Evolutionary conservation across 2,797 vertebrate species (phyloP).

Genomic region (Hemitrygon akajei): DNA sequence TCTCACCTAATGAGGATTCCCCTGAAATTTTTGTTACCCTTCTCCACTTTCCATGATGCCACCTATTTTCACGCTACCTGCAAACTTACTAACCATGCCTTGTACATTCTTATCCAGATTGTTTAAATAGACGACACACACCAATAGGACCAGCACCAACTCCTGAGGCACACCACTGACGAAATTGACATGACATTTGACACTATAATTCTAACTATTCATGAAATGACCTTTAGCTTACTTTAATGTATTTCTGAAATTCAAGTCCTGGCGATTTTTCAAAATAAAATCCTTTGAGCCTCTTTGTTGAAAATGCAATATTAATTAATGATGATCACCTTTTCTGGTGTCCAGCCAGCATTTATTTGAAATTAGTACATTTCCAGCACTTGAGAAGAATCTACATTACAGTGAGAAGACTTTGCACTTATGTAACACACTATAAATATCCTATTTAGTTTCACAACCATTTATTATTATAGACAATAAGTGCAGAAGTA

Average conservation of each 20-base stretch:
- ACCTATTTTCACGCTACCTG: too few relatives aligned
- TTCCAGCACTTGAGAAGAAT: background rate
- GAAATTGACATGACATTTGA: background rate
- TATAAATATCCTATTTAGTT: background rate
- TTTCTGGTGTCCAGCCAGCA: background rate
- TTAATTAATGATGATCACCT: background rate
- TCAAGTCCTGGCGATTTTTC: background rate
- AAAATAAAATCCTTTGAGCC: background rate
- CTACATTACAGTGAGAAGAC: background rate
- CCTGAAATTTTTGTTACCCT: too few relatives aligned
- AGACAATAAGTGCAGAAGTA: too few relatives aligned
- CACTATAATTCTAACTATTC: background rate
- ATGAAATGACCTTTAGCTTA: background rate
- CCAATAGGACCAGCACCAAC: too few relatives aligned
- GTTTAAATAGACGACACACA: too few relatives aligned
- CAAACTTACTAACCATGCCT: too few relatives aligned
- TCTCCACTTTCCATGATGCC: too few relatives aligned
- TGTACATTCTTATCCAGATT: too few relatives aligned
- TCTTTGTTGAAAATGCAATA: background rate
- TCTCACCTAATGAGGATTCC: too few relatives aligned
- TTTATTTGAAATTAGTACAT: background rate
- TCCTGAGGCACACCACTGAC: too few relatives aligned
- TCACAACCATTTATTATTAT: background rate
- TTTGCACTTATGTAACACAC: background rate
- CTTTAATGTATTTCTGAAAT: background rate